Conservation (phyloP, 2,113 vertebrate genomes). For the Chascanopsetta lugubris region DNA sequence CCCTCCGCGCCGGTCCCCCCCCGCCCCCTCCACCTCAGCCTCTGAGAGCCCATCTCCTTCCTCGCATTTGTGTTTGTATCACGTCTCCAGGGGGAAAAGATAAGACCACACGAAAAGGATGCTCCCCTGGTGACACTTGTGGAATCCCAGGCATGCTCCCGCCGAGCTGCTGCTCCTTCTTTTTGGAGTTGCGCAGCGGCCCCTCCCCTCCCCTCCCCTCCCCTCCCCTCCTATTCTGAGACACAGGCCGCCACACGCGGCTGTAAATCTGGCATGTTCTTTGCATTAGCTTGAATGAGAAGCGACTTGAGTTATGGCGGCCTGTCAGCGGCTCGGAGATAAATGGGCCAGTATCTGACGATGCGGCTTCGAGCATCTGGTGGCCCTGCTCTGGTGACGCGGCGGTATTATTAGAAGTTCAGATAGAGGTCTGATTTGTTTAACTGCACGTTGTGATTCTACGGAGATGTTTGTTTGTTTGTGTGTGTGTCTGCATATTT, state of each 20-base stretch:
- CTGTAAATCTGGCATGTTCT: conserved; percentile 53
- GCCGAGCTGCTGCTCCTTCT: conserved; percentile 28
- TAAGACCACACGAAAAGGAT: conserved; percentile 50
- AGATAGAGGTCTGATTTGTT: not conserved
- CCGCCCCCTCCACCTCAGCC: conserved; percentile 28
- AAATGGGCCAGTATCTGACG: conserved; percentile 24
- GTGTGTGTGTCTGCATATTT: not conserved
- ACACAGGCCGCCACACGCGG: conserved; percentile 23
- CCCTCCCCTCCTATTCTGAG: conserved; percentile 48
- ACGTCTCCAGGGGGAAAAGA: conserved; percentile 34
- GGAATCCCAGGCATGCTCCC: conserved; percentile 68
- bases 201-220: conserved; percentile 34
- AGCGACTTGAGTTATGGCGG: conserved; percentile 13
- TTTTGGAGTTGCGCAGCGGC: conserved; percentile 54
- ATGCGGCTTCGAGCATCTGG: conserved; percentile 26
- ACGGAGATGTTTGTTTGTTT: not conserved
- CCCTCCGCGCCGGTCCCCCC: conserved; percentile 16
- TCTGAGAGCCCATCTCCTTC: conserved; percentile 12
- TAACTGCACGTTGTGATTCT: not conserved
- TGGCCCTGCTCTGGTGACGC: conserved; percentile 7
- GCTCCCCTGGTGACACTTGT: conserved; percentile 62
- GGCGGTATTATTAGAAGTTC: not conserved
- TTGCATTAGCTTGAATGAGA: conserved; percentile 30
- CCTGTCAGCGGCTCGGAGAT: conserved; percentile 1
- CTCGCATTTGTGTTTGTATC: conserved; percentile 44